phyloP scores from a whole-genome alignment of 2,113 vertebrate genomes.

The Panthera tigris region DNA sequence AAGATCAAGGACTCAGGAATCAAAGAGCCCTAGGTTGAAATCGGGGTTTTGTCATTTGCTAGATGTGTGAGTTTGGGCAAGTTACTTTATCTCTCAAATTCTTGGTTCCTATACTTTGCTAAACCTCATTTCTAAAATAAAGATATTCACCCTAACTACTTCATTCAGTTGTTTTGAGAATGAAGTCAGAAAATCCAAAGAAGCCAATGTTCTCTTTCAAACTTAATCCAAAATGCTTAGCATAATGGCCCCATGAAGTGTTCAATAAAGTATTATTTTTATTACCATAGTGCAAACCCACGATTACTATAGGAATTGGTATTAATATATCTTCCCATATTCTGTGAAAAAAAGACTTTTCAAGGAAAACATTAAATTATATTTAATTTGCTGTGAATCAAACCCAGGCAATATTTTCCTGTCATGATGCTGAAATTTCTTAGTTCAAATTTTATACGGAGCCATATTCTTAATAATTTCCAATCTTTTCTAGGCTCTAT shows the following conservation, averaged over 20 bases:
- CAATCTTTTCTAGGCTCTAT: not conserved
- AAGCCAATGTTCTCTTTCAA: not conserved
- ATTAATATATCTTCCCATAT: not conserved
- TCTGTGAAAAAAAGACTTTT: not conserved
- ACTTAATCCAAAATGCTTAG: not conserved
- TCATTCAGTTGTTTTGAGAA: not conserved
- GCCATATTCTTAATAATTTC: not conserved
- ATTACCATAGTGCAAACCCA: not conserved
- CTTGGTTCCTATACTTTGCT: not conserved
- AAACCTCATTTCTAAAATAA: not conserved
- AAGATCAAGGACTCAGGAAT: not conserved
- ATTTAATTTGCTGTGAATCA: not conserved
- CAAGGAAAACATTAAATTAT: not conserved
- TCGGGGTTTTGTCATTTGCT: not conserved
- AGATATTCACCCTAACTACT: not conserved
- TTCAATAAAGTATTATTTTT: not conserved
- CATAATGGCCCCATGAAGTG: not conserved
- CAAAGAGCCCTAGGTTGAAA: not conserved
- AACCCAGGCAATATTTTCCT: not conserved
- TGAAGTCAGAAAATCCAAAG: not conserved
- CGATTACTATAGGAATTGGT: not conserved
- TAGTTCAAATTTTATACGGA: not conserved
- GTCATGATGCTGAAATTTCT: not conserved
- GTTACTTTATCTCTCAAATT: not conserved
- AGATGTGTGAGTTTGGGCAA: not conserved